phyloP scores from a whole-genome alignment of 2,113 vertebrate species.

The Promerops cafer region DNA sequence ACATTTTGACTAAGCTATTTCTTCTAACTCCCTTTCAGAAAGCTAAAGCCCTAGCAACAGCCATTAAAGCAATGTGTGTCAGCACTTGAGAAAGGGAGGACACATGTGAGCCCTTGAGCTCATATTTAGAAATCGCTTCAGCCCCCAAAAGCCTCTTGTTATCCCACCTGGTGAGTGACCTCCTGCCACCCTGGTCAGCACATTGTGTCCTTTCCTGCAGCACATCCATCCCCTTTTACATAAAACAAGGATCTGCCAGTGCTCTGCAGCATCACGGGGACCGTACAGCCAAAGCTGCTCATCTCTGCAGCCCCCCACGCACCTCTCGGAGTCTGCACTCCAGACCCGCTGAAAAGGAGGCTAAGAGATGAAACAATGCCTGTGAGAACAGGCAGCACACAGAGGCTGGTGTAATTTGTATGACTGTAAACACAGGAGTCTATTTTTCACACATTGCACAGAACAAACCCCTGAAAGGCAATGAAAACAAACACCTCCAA shows the following conservation, averaged over 20 bases:
- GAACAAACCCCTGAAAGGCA: not conserved
- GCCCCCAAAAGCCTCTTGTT: not conserved
- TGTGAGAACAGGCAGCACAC: not conserved
- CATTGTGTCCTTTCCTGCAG: not conserved
- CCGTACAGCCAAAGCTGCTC: not conserved
- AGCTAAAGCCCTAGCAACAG: not conserved
- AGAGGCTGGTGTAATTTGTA: not conserved
- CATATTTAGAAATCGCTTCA: not conserved
- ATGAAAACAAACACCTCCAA: not conserved
- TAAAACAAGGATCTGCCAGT: not conserved
- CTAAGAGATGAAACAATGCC: not conserved
- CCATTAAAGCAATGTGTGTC: not conserved
- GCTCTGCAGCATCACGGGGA: not conserved
- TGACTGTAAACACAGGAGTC: not conserved
- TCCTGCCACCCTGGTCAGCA: not conserved
- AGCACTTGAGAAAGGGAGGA: not conserved
- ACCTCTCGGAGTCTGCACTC: not conserved
- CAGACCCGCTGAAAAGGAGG: not conserved
- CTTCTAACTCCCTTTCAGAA: not conserved
- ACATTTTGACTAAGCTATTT: not conserved
- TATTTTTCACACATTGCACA: not conserved
- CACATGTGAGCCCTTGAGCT: not conserved
- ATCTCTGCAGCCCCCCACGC: fast-evolving
- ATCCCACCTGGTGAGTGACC: not conserved
- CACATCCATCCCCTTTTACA: fast-evolving